A percentile compares a stretch with the other conserved stretches of the same genome.
These are phyloP conservation scores for Rhabdornis inornatus DNA, from an alignment of 2,113 vertebrate genomes.

Conservation along the genomic window DNA sequence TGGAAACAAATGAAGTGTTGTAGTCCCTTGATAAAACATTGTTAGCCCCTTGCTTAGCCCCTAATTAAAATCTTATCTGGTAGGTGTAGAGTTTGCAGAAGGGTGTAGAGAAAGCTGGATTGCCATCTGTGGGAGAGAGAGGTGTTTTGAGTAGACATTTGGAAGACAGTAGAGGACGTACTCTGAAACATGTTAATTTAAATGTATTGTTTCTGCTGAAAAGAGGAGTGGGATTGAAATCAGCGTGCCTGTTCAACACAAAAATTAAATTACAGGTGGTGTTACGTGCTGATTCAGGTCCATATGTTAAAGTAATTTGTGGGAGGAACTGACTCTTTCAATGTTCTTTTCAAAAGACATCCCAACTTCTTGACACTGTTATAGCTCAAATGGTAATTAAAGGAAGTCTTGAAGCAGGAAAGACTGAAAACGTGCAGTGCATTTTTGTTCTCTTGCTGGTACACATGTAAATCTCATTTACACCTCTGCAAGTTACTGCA, in stretches of 20 bases:
- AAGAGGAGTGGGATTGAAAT: conserved; percentile 20
- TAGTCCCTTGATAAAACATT: background rate
- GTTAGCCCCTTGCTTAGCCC: background rate
- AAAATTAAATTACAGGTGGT: conserved; percentile 52
- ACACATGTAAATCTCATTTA: background rate
- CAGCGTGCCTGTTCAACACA: background rate
- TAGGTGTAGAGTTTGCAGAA: background rate
- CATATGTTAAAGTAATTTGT: conserved; percentile 18
- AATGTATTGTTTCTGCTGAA: background rate
- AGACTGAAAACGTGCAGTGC: background rate
- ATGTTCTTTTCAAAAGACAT: conserved; percentile 30
- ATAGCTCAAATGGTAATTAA: conserved; percentile 38
- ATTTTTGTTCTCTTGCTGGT: conserved; percentile 29
- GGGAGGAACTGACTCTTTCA: conserved; percentile 31
- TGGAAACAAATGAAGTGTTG: background rate
- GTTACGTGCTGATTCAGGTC: background rate
- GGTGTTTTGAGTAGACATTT: background rate
- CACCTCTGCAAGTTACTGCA: background rate
- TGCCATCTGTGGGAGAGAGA: background rate
- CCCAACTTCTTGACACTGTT: conserved; percentile 24
- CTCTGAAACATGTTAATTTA: background rate
- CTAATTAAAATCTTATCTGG: background rate
- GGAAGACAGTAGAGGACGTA: background rate
- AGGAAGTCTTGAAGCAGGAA: background rate
- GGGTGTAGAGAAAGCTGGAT: background rate